Evolutionary conservation across 2,797 vertebrate genomes (phyloP).

Genomic region (Arrhamphus sclerolepis): DNA sequence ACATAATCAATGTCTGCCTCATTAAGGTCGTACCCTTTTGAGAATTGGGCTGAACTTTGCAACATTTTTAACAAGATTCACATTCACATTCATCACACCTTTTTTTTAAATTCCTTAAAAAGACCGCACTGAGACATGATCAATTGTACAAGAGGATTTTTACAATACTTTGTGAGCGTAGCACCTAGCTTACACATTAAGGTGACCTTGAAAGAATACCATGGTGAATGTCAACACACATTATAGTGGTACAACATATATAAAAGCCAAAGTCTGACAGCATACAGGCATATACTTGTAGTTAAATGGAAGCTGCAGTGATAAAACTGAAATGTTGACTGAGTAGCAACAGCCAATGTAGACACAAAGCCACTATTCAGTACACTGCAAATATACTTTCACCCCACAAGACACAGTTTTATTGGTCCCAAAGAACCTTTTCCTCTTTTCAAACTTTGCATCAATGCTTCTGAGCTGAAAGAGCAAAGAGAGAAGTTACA

Average conservation of each 20-base stretch:
- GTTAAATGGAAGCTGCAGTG: background rate
- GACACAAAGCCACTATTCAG: background rate
- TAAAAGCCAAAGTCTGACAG: conserved; percentile 1
- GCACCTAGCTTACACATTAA: conserved; percentile 4
- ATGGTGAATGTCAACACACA: conserved; percentile 24
- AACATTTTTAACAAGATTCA: conserved; percentile 73
- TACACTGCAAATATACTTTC: too few relatives aligned
- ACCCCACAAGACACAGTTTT: too few relatives aligned
- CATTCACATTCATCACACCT: conserved; percentile 40
- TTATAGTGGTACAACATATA: conserved; percentile 10
- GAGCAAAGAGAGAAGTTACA: conserved; percentile 11
- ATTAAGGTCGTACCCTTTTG: conserved; percentile 75
- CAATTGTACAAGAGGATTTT: conserved; percentile 34
- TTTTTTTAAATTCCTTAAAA: conserved; percentile 35
- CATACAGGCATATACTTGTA: background rate
- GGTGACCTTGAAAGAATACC: conserved; percentile 28
- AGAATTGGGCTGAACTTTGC: conserved; percentile 72
- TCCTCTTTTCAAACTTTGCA: conserved; percentile 3
- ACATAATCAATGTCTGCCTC: conserved; percentile 81
- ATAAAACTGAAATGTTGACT: background rate
- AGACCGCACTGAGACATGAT: conserved; percentile 35
- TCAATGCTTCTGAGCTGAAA: conserved; percentile 6
- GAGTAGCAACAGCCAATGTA: background rate
- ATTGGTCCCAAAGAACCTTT: conserved; percentile 1
- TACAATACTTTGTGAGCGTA: conserved; percentile 17